Evolutionary conservation across 2,113 vertebrate genomes (phyloP).

Genomic region (Elaphurus davidianus): DNA sequence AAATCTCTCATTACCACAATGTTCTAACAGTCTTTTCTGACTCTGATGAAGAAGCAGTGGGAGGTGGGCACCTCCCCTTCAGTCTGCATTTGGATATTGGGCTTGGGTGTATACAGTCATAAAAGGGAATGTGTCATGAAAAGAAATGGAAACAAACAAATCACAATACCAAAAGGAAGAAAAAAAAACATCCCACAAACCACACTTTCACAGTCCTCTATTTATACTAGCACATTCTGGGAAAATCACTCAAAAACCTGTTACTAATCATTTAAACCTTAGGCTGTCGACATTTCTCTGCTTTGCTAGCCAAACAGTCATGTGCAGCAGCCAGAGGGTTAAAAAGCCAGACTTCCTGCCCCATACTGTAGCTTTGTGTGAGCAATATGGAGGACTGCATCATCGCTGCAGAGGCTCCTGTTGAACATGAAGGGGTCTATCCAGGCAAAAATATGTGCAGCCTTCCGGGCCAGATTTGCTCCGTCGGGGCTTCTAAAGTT

Average conservation of each 20-base stretch:
- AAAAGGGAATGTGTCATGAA: slow-evolving; percentile 32
- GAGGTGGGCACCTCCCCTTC: neutral
- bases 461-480: slow-evolving; percentile 66
- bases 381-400: slow-evolving; percentile 51
- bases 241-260: slow-evolving; percentile 65
- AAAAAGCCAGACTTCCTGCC: slow-evolving; percentile 65
- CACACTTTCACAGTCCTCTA: slow-evolving; percentile 68
- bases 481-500: slow-evolving; percentile 57
- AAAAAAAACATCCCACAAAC: slow-evolving; percentile 41
- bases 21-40: neutral
- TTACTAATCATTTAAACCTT: slow-evolving; percentile 43
- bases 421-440: slow-evolving; percentile 55
- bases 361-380: slow-evolving; percentile 31
- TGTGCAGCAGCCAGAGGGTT: slow-evolving; percentile 65
- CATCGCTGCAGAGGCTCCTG: slow-evolving; percentile 30
- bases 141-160: slow-evolving; percentile 63
- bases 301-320: slow-evolving; percentile 48
- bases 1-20: neutral
- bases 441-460: slow-evolving; percentile 74
- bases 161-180: slow-evolving; percentile 58
- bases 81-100: neutral
- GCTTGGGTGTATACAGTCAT: neutral
- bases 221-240: slow-evolving; percentile 67
- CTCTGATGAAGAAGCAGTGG: neutral
- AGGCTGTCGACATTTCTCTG: slow-evolving; percentile 45